Evolutionary conservation across 2,113 vertebrate species (phyloP).

Genomic region (Petrocephalus microphthalmus): DNA sequence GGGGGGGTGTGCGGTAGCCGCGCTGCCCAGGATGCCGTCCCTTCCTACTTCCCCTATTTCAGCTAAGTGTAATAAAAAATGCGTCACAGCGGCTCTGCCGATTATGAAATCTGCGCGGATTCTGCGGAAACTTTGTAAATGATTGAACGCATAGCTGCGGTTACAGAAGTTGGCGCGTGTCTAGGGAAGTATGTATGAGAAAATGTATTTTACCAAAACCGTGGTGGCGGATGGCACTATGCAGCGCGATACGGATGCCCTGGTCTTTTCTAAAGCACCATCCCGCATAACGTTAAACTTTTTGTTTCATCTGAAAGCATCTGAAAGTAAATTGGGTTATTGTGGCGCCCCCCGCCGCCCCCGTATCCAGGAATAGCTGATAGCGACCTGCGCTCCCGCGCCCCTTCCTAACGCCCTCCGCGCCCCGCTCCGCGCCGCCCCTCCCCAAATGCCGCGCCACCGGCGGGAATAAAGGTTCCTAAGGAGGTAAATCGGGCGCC

Average conservation of each 20-base stretch:
- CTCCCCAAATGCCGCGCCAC: not conserved
- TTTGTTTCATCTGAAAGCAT: not conserved
- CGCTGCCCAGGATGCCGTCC: not conserved
- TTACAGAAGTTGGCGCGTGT: not conserved
- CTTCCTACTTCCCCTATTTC: not conserved
- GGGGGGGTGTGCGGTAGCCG: too few relatives aligned
- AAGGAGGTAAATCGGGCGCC: slow-evolving; percentile 24
- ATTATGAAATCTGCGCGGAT: not conserved
- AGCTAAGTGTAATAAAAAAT: not conserved
- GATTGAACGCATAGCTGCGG: not conserved
- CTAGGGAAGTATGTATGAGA: not conserved
- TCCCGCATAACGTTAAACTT: not conserved
- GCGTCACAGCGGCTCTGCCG: not conserved
- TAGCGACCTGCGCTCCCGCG: not conserved
- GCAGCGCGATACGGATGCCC: not conserved
- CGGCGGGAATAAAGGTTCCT: slow-evolving; percentile 1
- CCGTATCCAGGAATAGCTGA: not conserved
- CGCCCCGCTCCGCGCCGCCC: not conserved
- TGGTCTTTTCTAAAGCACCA: not conserved
- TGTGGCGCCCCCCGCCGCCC: not conserved
- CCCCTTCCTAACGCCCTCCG: not conserved
- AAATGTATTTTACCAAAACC: not conserved
- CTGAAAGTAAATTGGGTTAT: not conserved
- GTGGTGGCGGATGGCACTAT: not conserved
- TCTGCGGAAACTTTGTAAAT: not conserved